Base-by-base conservation (phyloP, 2,888 invertebrate species). In the Philereme vetulata region DNA sequence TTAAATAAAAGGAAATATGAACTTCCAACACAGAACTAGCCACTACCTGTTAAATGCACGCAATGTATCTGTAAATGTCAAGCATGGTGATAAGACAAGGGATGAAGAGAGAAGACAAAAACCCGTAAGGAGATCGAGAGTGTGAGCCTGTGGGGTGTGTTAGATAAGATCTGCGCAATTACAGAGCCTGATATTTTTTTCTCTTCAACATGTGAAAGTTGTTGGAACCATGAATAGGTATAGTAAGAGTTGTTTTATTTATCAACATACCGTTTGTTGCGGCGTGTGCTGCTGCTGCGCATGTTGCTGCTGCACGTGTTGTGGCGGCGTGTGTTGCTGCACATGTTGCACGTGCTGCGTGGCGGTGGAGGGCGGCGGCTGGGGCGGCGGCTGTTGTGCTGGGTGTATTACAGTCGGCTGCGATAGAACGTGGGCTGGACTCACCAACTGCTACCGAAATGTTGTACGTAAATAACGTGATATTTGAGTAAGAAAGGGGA, bases 351-450 rank as follows among this genome's bases (percentile, higher is more conserved):
- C 51, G 34, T 62, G 57, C 9, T 53, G 66, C 21, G 62, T 10
- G 21, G 82, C 76, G 5, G 62, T 49, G 44, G 79, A 82, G 63
- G 91, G 92, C 64, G 91, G 92, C 0, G 92, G 92, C 76, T 90
- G 92, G 53, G 91, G 92, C 65, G 92, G 92, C 54, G 92, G 92
- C 66, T 81, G 92, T 67, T 92, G 92, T 47, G 90, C 88, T 47
- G 92, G 92, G 62, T 92, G 92, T 64, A 91, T 90, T 72, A 90
- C 91, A 62, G 91, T 88, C 32, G 91, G 92, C 68, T 91, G 91
- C 38, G 91, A 85, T 49, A 92, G 72, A 60, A 91, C 89, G 66
- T 91, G 91, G 10, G 88, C 87, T 33, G 91, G 88, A 65, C 80
- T 90, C 77, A 90, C 90, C 80, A 91, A 72, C 84, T 90, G 84